A percentile compares a stretch with the other conserved stretches of the same genome.
These are phyloP conservation scores for Salvelinus sp. DNA, from an alignment of 2,113 vertebrate species.

Conservation along the genomic window DNA sequence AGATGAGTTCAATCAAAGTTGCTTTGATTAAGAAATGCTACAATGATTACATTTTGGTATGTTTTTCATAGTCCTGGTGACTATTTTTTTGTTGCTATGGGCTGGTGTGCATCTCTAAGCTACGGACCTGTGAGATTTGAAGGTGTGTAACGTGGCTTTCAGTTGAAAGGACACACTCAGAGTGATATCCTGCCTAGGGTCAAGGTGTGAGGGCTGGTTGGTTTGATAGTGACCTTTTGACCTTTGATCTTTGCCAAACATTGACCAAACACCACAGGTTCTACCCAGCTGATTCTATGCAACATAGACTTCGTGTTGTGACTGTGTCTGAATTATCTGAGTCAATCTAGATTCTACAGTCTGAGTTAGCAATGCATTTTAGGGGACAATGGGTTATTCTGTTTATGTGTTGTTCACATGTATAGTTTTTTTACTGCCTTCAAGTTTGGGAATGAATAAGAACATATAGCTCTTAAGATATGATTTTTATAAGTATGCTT, in stretches of 20 bases:
- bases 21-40: neutral
- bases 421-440: slow-evolving; percentile 35
- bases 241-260: slow-evolving; percentile 69
- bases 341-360: no score
- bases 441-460: slow-evolving; percentile 33
- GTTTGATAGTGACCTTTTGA: slow-evolving; percentile 58
- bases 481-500: slow-evolving; percentile 23
- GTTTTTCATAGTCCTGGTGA: slow-evolving; percentile 7
- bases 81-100: neutral
- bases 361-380: neutral
- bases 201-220: slow-evolving; percentile 30
- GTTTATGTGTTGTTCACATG: slow-evolving; percentile 10
- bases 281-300: slow-evolving; percentile 86
- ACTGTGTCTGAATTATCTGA: slow-evolving; percentile 41
- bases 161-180: neutral
- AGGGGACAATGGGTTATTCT: slow-evolving; percentile 5
- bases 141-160: neutral
- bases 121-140: neutral
- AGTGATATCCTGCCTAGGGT: slow-evolving; percentile 11
- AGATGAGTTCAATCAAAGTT: neutral
- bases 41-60: slow-evolving; percentile 16
- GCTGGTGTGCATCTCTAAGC: neutral
- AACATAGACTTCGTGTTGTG: slow-evolving; percentile 74
- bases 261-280: slow-evolving; percentile 73
- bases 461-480: slow-evolving; percentile 43